phyloP scores from a whole-genome alignment of 1,140 invertebrate species.

The Pemphigus obesinymphae region DNA sequence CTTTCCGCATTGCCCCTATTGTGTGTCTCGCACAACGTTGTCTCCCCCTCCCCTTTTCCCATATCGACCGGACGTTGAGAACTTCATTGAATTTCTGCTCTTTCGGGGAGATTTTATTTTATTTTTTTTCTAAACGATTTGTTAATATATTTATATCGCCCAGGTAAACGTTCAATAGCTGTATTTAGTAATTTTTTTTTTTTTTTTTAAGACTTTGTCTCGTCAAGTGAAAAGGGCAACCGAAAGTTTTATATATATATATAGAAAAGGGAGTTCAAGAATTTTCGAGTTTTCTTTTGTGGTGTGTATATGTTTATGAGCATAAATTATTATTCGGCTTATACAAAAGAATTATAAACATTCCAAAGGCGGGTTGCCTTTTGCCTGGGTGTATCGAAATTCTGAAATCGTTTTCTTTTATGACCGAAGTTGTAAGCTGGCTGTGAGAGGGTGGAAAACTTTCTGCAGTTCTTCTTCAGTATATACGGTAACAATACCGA shows the following conservation, averaged over 20 bases:
- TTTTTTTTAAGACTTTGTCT: background rate
- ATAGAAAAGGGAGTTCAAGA: background rate
- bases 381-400: slow-evolving; percentile 35
- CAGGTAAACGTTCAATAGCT: slow-evolving; percentile 15
- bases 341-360: slow-evolving; percentile 35
- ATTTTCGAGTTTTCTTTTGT: slow-evolving; percentile 26
- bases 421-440: background rate
- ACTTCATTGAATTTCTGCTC: background rate
- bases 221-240: background rate
- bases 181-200: background rate
- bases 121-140: background rate
- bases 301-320: slow-evolving; percentile 20
- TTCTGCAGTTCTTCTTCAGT: slow-evolving; percentile 9
- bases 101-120: background rate
- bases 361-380: background rate
- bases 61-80: background rate
- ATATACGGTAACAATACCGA: background rate
- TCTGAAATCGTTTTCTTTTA: slow-evolving; percentile 35
- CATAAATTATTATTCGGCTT: slow-evolving; percentile 34
- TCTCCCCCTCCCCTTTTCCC: too few relatives aligned
- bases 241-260: background rate
- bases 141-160: slow-evolving; percentile 16
- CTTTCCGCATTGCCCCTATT: background rate
- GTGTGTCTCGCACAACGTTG: background rate
- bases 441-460: background rate